Evolutionary conservation across 2,797 vertebrate genomes (phyloP).

Genomic region (Acrocephalus scirpaceus): DNA sequence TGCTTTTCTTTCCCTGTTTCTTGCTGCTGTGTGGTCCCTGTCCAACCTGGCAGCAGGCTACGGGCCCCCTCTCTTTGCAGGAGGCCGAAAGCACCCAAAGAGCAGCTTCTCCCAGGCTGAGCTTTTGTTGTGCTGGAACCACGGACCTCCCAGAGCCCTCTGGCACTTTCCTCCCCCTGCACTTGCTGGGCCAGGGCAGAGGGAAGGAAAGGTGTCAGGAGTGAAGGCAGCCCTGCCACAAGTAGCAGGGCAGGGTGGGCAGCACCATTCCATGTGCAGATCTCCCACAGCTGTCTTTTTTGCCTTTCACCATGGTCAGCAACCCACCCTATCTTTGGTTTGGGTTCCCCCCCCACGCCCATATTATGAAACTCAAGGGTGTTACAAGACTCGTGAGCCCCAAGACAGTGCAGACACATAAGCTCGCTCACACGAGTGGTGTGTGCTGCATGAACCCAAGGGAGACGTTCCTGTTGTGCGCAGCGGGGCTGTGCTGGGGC

Average conservation of each 20-base stretch:
- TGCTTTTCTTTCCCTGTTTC: neutral
- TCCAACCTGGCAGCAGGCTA: accelerated
- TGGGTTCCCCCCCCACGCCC: accelerated
- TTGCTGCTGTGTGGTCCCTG: accelerated
- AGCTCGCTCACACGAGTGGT: accelerated
- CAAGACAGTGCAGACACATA: accelerated
- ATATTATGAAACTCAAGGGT: accelerated
- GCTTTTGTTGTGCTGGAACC: accelerated
- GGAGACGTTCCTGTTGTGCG: accelerated
- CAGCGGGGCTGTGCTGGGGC: accelerated
- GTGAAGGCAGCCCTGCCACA: accelerated
- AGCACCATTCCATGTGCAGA: accelerated
- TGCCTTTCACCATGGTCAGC: neutral
- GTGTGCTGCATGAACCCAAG: accelerated
- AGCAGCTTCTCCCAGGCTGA: accelerated
- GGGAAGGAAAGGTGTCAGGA: neutral
- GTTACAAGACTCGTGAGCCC: accelerated
- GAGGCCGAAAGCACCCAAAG: accelerated
- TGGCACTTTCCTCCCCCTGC: accelerated
- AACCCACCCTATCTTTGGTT: neutral
- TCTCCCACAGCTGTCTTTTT: neutral
- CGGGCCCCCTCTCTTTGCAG: accelerated
- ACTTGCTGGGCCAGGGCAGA: accelerated
- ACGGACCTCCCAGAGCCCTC: accelerated
- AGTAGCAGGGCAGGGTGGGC: neutral